phyloP scores from a whole-genome alignment of 2,113 vertebrate genomes.

The Gambusia holbrooki region DNA sequence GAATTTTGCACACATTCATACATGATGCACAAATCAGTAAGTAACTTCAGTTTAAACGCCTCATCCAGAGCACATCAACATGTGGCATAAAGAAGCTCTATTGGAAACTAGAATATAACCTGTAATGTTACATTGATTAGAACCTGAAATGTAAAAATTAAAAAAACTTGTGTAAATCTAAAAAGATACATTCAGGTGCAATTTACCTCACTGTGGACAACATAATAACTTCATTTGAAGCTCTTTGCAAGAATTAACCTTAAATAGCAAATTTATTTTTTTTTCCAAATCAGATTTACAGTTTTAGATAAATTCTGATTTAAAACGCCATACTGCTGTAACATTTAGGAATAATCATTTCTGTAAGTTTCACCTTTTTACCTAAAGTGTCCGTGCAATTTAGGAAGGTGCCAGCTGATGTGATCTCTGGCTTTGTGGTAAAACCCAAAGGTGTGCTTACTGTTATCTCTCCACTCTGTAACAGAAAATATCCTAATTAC shows the following conservation, averaged over 20 bases:
- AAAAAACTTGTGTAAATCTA: too few species aligned
- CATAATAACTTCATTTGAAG: too few species aligned
- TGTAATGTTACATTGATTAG: too few species aligned
- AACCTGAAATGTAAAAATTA: too few species aligned
- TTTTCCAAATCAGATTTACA: neutral
- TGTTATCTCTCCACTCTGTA: neutral
- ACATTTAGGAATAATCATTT: neutral
- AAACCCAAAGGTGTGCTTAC: slow-evolving; percentile 1
- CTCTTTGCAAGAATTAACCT: too few species aligned
- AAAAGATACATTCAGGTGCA: too few species aligned
- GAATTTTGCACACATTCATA: neutral
- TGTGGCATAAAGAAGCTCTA: neutral
- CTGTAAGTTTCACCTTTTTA: neutral
- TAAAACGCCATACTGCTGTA: neutral
- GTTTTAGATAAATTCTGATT: neutral
- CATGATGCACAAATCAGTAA: neutral
- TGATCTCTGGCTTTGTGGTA: neutral
- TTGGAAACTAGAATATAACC: too few species aligned
- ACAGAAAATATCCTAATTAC: slow-evolving; percentile 30
- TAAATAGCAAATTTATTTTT: too few species aligned
- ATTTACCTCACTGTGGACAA: too few species aligned
- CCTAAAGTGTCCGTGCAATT: neutral
- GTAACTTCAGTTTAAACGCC: neutral
- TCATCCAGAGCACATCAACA: neutral
- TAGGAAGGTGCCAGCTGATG: neutral